Evolutionary conservation across 2,113 vertebrate species (phyloP), one percentile per base, ranked within the genome.

Genomic region (Mormyrus lacerda): DNA sequence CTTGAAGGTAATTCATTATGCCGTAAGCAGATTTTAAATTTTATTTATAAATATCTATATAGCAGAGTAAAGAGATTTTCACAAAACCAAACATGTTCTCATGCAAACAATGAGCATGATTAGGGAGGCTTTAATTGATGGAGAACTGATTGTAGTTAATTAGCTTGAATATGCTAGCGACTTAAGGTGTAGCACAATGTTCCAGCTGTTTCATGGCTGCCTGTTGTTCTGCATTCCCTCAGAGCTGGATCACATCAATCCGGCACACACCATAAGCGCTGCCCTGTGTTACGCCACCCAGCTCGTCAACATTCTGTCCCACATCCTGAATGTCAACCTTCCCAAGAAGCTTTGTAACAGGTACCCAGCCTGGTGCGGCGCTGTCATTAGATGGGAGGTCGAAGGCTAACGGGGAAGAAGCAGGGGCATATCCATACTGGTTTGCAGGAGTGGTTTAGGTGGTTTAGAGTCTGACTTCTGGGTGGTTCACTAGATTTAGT

Each of bases 341-440:
- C 98, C 98, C 90, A 99, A 98, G 94, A 99, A 97, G 92, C 96
- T 99, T 90, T 99, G 97, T 93, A 98, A 99, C 97, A 99, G 98
- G 98, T 96, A 95, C 95, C 39, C 15, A 3, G 8, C 55, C 42
- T 73, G 42, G 2, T 24, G 50, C 51, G 73, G 27, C 8, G 8
- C 87, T 82, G 8, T 50, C 27, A 89, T 24, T 92, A 39, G 3
- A 79, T 13, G 27, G 83, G 44, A 50, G 24, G 50, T 27, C 17
- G 27, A 5, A 44, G 8, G 42, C 82, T 84, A 8, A 8, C 79
- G n/a, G 4, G 21, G 61, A n/a, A 27, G 58, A 65, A 65, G n/a
- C n/a, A 3, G 61, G n/a, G 69, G 39, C 15, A 5, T 39, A 39
- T 35, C 27, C 31, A 17, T 31, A 39, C 27, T 39, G 69, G 69